Evolutionary conservation across 2,888 invertebrate genomes (phyloP), one percentile per base, ranked within the genome.

Genomic region (Eubasilissa splendida): DNA sequence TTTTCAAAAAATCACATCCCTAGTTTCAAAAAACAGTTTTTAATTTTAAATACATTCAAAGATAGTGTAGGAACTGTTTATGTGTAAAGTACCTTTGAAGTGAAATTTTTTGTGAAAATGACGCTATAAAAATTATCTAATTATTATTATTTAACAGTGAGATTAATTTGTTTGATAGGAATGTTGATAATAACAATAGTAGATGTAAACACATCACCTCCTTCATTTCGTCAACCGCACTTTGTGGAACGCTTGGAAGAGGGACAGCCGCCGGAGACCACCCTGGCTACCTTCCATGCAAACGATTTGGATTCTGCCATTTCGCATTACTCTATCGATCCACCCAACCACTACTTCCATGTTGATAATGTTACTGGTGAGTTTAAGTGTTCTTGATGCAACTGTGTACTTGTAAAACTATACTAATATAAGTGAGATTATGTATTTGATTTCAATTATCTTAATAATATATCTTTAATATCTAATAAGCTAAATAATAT

Each of bases 241-340:
- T 91, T 90, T 86, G 84, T 87, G 73, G 88, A 88, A 85, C 85
- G 83, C 0, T 91, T 96, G 85, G 91, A 93, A 76, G 97, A 97
- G 87, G 97, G 97, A 86, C 95, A 96, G 86, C 96, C 96, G 0
- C 87, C 93, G 0, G 96, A 96, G 9, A 94, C 96, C 0, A 90
- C 95, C 9, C 92, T 97, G 3, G 93, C 93, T 60, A 95, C 95
- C 0, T 94, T 95, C 85, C 92, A 93, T 12, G 97, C 96, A 0
- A 93, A 93, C 0, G 97, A 97, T 86, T 92, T 91, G 81, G 97
- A 97, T 85, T 96, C 96, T 0, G 95, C 95, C 74, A 95, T 97
- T 84, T 93, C 95, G 0, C 93, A 93, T 80, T 96, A 96, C 84
- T 89, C 92, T 1, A 93, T 95, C 68, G 89, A 92, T 65, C 95